These are phyloP conservation scores for Cheilosia impressa DNA, from an alignment of 2,888 invertebrate species.

Conservation along the genomic window DNA sequence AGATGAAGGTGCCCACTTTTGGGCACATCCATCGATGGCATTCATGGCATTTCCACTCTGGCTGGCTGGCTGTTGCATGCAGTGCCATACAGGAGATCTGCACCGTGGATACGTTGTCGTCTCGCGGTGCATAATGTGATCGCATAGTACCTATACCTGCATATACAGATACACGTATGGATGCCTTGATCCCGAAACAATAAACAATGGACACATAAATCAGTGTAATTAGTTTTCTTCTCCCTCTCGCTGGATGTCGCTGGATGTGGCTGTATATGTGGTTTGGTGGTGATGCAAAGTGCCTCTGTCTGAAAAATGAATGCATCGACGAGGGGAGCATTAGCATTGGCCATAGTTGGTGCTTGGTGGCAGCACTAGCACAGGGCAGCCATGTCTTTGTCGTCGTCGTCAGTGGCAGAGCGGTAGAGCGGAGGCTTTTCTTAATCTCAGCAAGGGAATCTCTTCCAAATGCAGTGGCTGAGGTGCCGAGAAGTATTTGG, in stretches of 20 bases:
- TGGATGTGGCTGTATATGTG: slow-evolving; percentile 33
- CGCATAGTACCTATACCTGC: slow-evolving; percentile 35
- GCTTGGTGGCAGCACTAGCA: slow-evolving; percentile 61
- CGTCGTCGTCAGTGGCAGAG: slow-evolving; percentile 50
- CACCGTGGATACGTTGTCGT: slow-evolving; percentile 57
- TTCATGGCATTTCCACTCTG: slow-evolving; percentile 64
- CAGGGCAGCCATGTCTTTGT: slow-evolving; percentile 18
- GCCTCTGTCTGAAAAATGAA: slow-evolving; percentile 71
- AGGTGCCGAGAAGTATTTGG: slow-evolving; percentile 71
- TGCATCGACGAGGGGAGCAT: slow-evolving; percentile 55
- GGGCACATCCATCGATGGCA: slow-evolving; percentile 75
- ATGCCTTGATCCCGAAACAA: slow-evolving; percentile 85
- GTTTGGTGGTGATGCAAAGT: slow-evolving; percentile 44
- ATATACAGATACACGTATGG: slow-evolving; percentile 42
- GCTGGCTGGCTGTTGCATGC: slow-evolving; percentile 29
- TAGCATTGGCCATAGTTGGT: slow-evolving; percentile 74
- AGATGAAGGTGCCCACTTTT: slow-evolving; percentile 68
- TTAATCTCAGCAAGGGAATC: slow-evolving; percentile 70
- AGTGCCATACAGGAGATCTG: slow-evolving; percentile 36
- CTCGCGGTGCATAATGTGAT: slow-evolving; percentile 74
- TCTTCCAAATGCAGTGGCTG: slow-evolving; percentile 44
- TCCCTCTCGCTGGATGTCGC: slow-evolving; percentile 78
- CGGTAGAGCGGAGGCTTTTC: slow-evolving; percentile 65
- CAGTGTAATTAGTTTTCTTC: slow-evolving; percentile 94
- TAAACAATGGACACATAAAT: slow-evolving; percentile 97